Conservation (phyloP, 2,797 vertebrate species). For the Neosalanx taihuensis region DNA sequence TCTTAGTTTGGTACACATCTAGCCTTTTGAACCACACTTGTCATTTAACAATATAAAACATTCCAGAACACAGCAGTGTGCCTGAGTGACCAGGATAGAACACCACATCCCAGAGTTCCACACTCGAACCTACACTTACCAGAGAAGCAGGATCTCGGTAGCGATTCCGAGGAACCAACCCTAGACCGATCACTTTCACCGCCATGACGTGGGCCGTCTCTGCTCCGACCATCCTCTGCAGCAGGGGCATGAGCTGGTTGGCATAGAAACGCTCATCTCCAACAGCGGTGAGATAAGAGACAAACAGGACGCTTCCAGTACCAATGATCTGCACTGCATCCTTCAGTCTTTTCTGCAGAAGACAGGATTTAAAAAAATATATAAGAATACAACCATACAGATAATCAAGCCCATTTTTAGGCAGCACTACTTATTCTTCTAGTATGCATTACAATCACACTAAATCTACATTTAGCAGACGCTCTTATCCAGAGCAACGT, state of each 20-base stretch:
- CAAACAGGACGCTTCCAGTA: slow-evolving; percentile 81
- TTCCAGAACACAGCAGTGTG: neutral
- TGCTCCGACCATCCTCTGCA: slow-evolving; percentile 78
- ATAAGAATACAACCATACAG: neutral
- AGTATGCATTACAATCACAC: too few species aligned
- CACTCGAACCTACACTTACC: slow-evolving; percentile 61
- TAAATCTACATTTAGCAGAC: too few species aligned
- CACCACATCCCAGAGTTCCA: neutral
- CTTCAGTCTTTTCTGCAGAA: slow-evolving; percentile 73
- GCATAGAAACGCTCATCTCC: slow-evolving; percentile 87
- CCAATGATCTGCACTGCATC: slow-evolving; percentile 80
- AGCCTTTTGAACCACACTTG: neutral
- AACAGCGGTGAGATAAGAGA: slow-evolving; percentile 76
- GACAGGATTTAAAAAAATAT: slow-evolving; percentile 1
- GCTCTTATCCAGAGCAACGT: too few species aligned
- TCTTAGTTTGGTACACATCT: neutral
- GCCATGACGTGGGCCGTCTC: slow-evolving; percentile 84
- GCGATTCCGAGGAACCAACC: slow-evolving; percentile 74
- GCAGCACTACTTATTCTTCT: too few species aligned
- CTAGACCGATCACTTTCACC: slow-evolving; percentile 73
- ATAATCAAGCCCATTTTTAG: neutral
- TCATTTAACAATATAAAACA: neutral
- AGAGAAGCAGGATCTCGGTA: slow-evolving; percentile 77
- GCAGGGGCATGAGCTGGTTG: slow-evolving; percentile 79
- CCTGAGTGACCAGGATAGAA: neutral